These are phyloP conservation scores for Tachypleus tridentatus DNA, from an alignment of 1,140 invertebrate genomes.

Conservation along the genomic window DNA sequence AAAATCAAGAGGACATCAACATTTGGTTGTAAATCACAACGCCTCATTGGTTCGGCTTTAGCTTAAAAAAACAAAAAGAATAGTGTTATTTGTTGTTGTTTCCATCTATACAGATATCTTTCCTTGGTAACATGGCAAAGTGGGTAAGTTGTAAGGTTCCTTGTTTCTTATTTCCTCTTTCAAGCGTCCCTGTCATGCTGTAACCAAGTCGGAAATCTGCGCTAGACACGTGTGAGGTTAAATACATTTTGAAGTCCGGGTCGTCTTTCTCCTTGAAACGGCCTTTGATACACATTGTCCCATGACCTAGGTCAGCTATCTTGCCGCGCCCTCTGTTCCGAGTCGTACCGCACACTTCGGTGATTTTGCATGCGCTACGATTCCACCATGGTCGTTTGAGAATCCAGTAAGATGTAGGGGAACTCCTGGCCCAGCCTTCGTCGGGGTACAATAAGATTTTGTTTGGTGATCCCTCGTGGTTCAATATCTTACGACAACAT, in stretches of 20 bases:
- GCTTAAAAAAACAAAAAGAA: too few species aligned
- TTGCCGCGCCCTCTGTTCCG: conserved; percentile 62
- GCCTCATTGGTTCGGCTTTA: too few species aligned
- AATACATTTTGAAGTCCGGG: conserved; percentile 58
- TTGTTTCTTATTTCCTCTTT: conserved; percentile 55
- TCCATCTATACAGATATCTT: conserved; percentile 26
- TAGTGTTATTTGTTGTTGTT: too few species aligned
- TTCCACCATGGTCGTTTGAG: conserved; percentile 75
- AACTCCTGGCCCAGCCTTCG: conserved; percentile 71
- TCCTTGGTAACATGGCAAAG: conserved; percentile 64
- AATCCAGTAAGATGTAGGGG: conserved; percentile 73
- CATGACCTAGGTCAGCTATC: conserved; percentile 60
- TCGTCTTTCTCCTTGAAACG: conserved; percentile 57
- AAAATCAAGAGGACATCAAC: too few species aligned
- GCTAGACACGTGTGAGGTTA: conserved; percentile 61
- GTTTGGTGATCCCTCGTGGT: conserved; percentile 55
- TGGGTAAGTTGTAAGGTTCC: conserved; percentile 72
- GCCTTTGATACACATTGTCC: conserved; percentile 62
- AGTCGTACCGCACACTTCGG: conserved; percentile 65
- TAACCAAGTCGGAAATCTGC: conserved; percentile 79
- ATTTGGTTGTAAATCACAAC: too few species aligned
- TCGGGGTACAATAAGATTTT: conserved; percentile 70
- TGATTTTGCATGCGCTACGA: conserved; percentile 61
- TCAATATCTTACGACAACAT: conserved; percentile 53
- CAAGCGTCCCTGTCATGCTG: conserved; percentile 69